A percentile compares a stretch with the other conserved stretches of the same genome.
Evolutionary conservation across 2,888 invertebrate genomes (phyloP).

Genomic region (Trichopoda pennipes): DNA sequence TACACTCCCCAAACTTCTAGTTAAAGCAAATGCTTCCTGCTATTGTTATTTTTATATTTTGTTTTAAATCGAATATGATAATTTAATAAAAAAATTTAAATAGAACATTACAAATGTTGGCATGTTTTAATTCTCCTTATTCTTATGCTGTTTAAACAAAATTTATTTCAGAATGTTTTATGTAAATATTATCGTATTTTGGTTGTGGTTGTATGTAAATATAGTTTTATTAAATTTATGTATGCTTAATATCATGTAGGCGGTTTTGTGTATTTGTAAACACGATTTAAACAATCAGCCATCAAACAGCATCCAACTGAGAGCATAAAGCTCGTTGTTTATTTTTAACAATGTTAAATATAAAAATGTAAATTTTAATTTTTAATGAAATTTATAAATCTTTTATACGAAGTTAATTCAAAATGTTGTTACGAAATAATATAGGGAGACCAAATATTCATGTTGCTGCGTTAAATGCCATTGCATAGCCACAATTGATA

Average conservation of each 20-base stretch:
- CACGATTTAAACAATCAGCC: constrained; percentile 23
- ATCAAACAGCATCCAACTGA: background rate
- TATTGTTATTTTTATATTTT: background rate
- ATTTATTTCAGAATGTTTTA: background rate
- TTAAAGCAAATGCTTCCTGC: background rate
- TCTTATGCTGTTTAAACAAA: constrained; percentile 3
- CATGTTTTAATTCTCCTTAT: constrained; percentile 1
- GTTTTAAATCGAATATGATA: constrained; percentile 43
- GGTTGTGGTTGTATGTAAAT: background rate
- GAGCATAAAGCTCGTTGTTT: constrained; percentile 12
- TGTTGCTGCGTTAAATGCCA: no score
- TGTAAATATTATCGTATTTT: background rate
- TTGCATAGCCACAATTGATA: no score
- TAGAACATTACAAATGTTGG: constrained; percentile 15
- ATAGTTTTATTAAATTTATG: constrained; percentile 10
- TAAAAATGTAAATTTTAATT: background rate
- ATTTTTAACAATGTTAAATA: background rate
- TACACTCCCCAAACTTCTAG: background rate
- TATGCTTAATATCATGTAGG: background rate
- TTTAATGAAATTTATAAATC: background rate
- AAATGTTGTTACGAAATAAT: no score
- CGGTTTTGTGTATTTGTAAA: constrained; percentile 38
- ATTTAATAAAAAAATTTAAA: constrained; percentile 28
- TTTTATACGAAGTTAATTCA: background rate
- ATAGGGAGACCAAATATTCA: no score